Evolutionary conservation across 2,113 vertebrate species (phyloP).

Genomic region (Dissostichus mawsoni): DNA sequence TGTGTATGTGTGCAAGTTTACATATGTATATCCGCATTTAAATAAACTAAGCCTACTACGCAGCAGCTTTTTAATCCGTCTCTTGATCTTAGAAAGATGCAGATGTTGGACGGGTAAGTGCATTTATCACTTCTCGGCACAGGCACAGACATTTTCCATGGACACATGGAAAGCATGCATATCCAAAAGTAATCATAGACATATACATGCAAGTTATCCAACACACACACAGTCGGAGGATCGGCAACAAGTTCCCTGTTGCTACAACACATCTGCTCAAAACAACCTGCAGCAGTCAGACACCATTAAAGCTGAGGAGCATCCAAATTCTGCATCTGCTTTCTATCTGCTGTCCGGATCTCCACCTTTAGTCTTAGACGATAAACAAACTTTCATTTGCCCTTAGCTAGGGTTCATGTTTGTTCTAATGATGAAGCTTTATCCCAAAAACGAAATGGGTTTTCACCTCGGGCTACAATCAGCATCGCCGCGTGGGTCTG

Average conservation of each 20-base stretch:
- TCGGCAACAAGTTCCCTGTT: constrained; percentile 47
- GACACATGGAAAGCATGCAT: not conserved
- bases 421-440: constrained; percentile 24
- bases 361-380: constrained; percentile 39
- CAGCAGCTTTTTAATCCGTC: constrained; percentile 35
- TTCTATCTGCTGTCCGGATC: constrained; percentile 59
- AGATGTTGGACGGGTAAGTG: constrained; percentile 61
- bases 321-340: constrained; percentile 68
- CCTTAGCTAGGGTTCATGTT: constrained; percentile 15
- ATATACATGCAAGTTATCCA: constrained; percentile 19
- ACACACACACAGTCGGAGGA: constrained; percentile 1
- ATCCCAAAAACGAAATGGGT: constrained; percentile 24
- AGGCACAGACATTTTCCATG: constrained; percentile 11
- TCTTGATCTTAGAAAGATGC: constrained; percentile 31
- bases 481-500: constrained; percentile 13
- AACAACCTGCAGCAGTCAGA: constrained; percentile 63
- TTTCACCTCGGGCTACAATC: constrained; percentile 52
- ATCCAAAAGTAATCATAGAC: constrained; percentile 28
- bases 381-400: constrained; percentile 58
- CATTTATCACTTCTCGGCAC: constrained; percentile 21
- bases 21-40: constrained; percentile 25
- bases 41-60: constrained; percentile 17
- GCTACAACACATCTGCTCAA: constrained; percentile 65
- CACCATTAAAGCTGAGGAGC: constrained; percentile 48
- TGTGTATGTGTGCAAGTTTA: constrained; percentile 1